Base-by-base conservation (phyloP, 2,113 vertebrate species). In the Xiphophorus couchianus region DNA sequence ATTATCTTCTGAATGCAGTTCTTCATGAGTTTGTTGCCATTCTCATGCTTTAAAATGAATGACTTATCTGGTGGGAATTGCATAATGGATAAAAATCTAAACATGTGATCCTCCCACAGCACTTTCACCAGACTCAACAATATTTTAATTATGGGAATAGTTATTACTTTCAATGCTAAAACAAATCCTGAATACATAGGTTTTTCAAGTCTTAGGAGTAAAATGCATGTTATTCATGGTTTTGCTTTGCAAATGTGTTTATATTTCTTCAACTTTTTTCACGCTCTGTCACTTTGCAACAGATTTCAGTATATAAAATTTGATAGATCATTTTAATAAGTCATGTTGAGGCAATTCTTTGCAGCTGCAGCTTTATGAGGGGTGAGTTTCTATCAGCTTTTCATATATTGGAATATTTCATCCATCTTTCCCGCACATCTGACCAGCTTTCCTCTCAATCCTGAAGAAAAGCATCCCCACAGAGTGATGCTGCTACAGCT, bases 31-130 rank as follows among this genome's bases (percentile, higher is more conserved):
- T 67, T 31, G 7, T 25, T 0, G 29, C 58, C 30, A 12, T 65
- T 69, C 31, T 48, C 42, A 17, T 35, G 62, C 62, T 74, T 48
- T 65, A 35, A 22, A 74, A 74, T 42, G 17, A 80, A 74, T 65
- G 28, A n/a, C 64, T 0, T 17, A 39, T 0, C 54, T 62, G 29
- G 31, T 62, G 54, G 51, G 48, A n/a, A 10, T 54, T 15, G 37
- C n/a, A 44, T 22, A 19, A 74, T 62, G 27, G 54, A 63, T 71
- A 61, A 28, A 39, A 54, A 15, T 51, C 19, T 0, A 62, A 71
- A 79, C 33, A 65, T 14, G 39, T 65, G 30, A 33, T 25, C 0
- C 1, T 17, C 72, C 31, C 64, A 10, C 63, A 75, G 58, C 48
- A 27, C 33, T 71, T 75, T 5, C 25, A 66, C 2, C 9, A 31